Conservation (phyloP, 2,888 invertebrate species). For the Chloromyia formosa region DNA sequence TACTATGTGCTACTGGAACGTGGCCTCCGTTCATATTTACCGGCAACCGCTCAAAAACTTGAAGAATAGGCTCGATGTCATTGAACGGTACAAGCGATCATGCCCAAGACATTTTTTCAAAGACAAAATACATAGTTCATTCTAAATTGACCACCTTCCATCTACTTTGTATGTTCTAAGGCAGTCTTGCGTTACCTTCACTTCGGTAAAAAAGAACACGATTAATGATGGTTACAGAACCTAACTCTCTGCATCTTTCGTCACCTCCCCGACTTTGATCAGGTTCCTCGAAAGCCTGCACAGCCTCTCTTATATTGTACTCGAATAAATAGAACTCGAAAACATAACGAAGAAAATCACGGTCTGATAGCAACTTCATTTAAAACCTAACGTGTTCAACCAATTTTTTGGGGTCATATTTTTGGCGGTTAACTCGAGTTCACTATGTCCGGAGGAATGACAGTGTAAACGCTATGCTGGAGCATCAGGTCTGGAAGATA, state of each 20-base stretch:
- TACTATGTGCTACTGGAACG: neutral
- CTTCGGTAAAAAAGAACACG: neutral
- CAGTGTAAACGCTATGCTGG: neutral
- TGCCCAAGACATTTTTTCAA: neutral
- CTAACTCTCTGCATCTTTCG: neutral
- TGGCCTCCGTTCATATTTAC: neutral
- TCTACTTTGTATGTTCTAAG: neutral
- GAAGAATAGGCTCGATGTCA: conserved; percentile 2
- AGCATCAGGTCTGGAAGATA: neutral
- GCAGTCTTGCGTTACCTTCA: conserved; percentile 20
- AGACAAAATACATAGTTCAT: neutral
- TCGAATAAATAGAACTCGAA: neutral
- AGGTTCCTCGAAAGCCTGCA: neutral
- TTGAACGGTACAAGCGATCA: conserved; percentile 18
- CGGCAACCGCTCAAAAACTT: neutral
- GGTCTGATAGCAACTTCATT: neutral
- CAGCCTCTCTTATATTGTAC: neutral
- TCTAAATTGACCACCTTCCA: conserved; percentile 6
- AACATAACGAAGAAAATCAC: conserved; percentile 12
- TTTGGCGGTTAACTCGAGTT: neutral
- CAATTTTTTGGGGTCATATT: neutral
- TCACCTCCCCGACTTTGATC: neutral
- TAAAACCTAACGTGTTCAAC: neutral
- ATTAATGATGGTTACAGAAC: conserved; percentile 5
- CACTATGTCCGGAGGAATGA: neutral